Evolutionary conservation across 1,140 invertebrate genomes (phyloP).

Genomic region (Helicorthomorpha holstii): DNA sequence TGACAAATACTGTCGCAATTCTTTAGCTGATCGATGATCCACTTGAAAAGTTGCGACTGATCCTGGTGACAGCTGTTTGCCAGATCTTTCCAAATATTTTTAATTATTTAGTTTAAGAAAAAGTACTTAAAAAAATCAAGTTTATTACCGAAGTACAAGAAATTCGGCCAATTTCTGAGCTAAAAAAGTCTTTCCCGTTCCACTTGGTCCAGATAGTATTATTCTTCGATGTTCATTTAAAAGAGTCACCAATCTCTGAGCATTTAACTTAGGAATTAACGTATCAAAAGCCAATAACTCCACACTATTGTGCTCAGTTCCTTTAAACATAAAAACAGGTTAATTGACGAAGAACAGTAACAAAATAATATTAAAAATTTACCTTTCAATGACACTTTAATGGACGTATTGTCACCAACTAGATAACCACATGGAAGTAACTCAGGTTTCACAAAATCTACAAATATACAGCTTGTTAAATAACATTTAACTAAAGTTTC

Average conservation of each 20-base stretch:
- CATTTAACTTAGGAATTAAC: constrained; percentile 86
- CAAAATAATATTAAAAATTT: constrained; percentile 10
- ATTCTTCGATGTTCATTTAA: constrained; percentile 80
- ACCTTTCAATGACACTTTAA: constrained; percentile 36
- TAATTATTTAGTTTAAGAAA: not conserved
- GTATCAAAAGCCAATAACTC: constrained; percentile 91
- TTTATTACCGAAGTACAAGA: constrained; percentile 37
- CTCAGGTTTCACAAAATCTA: constrained; percentile 45
- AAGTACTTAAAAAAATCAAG: not conserved
- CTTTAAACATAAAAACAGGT: constrained; percentile 11
- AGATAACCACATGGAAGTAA: constrained; percentile 83
- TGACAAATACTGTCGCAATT: constrained; percentile 73
- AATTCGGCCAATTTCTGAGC: constrained; percentile 89
- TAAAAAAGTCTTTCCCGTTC: constrained; percentile 91
- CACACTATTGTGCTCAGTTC: constrained; percentile 68
- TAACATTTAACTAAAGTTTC: too few relatives aligned
- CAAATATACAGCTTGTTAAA: constrained; percentile 2
- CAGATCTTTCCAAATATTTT: constrained; percentile 19
- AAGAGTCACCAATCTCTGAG: constrained; percentile 76
- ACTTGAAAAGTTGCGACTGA: constrained; percentile 48
- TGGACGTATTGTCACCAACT: constrained; percentile 52
- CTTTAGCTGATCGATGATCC: constrained; percentile 86
- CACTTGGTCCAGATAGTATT: constrained; percentile 89
- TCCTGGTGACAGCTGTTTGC: constrained; percentile 25
- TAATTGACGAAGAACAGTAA: not conserved